Base-by-base conservation (phyloP, 2,888 invertebrate genomes). In the Venustoraphidia nigricollis region DNA sequence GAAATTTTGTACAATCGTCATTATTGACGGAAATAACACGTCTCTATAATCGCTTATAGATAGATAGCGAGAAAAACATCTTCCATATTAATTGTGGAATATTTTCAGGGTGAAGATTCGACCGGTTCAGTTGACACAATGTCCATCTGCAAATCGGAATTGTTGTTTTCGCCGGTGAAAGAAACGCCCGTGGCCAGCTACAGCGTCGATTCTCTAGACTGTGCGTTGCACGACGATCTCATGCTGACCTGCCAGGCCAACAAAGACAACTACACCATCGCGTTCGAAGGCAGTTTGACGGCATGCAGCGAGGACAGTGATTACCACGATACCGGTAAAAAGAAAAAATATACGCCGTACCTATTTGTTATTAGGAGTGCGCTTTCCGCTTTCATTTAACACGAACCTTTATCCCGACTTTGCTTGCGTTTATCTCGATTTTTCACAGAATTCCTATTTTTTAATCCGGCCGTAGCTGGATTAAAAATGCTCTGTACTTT, bases 191-290 rank as follows among this genome's bases (percentile, higher is more conserved):
- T 84, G 54, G 70, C 74, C 44, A 84, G 85, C 65, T 87, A 85
- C 68, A 91, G 91, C 59, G 89, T 91, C 53, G 92, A 93, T 65
- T 92, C 91, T 54, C 73, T 93, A 58, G 92, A 93, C 67, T 86
- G 89, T 68, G 89, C 89, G 64, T 75, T 81, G 57, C 77, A 81
- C 54, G 79, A 81, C 52, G 89, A 90, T 61, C 84, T 91, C 62
- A 82, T 92, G 66, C 76, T 91, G 55, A 92, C 91, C 53, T 93
- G 92, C 66, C 86, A 87, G 68, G 85, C 89, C 53, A 90, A 91
- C 66, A 91, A 92, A 71, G 87, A 91, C 68, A 93, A 93, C 71
- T 93, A 93, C 65, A 93, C 92, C 54, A 91, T 93, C 61, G 92
- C 92, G 56, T 93, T 93, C 60, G 91, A 92, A 71, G 92, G 90